Evolutionary conservation across 2,888 invertebrate genomes (phyloP), one percentile per base, ranked within the genome.

Genomic region (Drosophila paramelanica): DNA sequence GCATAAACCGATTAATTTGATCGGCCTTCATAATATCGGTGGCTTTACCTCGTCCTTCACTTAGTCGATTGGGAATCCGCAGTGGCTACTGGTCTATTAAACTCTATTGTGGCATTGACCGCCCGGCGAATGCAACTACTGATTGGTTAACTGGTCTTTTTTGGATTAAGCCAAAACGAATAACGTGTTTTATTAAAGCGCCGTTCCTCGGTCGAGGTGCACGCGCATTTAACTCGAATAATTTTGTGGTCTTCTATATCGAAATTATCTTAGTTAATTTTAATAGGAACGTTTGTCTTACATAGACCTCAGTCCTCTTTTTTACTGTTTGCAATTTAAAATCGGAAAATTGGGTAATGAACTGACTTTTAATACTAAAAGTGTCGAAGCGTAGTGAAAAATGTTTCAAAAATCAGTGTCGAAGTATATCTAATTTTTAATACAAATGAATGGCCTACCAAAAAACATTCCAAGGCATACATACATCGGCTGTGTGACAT

Each of bases 21-120:
- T 81, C 81, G 36, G 74, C 75, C 41, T 74, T 81, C 81, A 87
- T 85, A 38, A 5, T 67, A 67, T 67, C 67, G 68, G 45, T 43
- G 61, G 52, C 39, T 38, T 38, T 14, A 53, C 56, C 69, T 56
- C 58, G 70, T 70, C 52, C 41, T 38, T 33, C 25, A 31, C 13
- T 17, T 3, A 2, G 7, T 65, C 5, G 33, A 25, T n/a, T 17
- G 17, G 17, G n/a, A 17, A 31, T n/a, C 11, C 10, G n/a, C 67
- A 45, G 17, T 20, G 11, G 23, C 8, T 14, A 64, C 2, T 13
- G n/a, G 14, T 67, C 10, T 36, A 5, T 11, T 8, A 10, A 13
- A 13, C 13, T 17, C 10, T 13, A 4, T 20, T 31, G 20, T 31
- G 39, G 13, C 14, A 13, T 4, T 8, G 6, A 23, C 20, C 42